Conservation (phyloP, 1,140 invertebrate genomes). For the Tribolium castaneum region DNA sequence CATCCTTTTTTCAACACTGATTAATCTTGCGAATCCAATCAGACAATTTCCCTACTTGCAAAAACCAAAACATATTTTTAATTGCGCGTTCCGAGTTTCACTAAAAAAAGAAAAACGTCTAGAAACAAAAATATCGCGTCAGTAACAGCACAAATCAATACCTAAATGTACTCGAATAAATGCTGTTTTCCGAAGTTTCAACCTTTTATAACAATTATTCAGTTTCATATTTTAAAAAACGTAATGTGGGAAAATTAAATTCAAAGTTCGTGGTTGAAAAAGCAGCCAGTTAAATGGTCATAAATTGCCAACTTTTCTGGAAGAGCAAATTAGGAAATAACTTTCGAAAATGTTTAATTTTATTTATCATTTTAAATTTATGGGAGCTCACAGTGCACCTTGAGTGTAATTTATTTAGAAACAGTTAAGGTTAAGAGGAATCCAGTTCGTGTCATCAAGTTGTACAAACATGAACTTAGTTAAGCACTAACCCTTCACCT, state of each 20-base stretch:
- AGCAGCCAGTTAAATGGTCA: neutral
- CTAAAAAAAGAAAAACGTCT: neutral
- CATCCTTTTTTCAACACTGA: neutral
- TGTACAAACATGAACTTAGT: conserved; percentile 21
- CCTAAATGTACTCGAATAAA: neutral
- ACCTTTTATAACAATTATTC: neutral
- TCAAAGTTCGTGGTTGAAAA: neutral
- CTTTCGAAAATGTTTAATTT: conserved; percentile 14
- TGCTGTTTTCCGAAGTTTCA: neutral
- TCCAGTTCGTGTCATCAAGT: conserved; percentile 18
- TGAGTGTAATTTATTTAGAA: conserved; percentile 2
- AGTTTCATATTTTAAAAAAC: neutral
- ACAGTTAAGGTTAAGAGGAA: conserved; percentile 15
- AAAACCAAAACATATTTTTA: too few species aligned
- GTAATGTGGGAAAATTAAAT: neutral
- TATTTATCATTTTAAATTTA: conserved; percentile 15
- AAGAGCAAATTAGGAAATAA: neutral
- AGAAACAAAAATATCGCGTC: neutral
- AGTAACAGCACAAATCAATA: neutral
- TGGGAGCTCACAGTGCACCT: neutral
- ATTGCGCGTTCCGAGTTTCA: too few species aligned
- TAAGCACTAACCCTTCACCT: conserved; percentile 1
- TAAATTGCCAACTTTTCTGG: neutral
- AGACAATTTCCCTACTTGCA: too few species aligned
- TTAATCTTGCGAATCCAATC: neutral